These are phyloP conservation scores for Alloscopus bannaensis DNA, from an alignment of 2,888 invertebrate species.

Conservation along the genomic window DNA sequence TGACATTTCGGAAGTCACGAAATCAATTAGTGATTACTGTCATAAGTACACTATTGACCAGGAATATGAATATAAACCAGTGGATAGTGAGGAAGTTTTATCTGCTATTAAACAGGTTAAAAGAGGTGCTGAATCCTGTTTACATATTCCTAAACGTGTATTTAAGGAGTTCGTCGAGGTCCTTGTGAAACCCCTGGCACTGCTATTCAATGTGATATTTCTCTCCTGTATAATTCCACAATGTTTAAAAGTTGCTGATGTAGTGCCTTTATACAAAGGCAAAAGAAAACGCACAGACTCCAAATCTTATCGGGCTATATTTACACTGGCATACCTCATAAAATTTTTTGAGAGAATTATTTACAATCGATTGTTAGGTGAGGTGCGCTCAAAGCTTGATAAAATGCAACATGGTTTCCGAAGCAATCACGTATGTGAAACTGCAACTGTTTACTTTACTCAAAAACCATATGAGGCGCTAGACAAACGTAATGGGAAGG, in stretches of 20 bases:
- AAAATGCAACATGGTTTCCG: slow-evolving; percentile 6
- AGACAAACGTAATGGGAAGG: slow-evolving; percentile 9
- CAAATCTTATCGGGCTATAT: neutral
- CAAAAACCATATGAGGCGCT: slow-evolving; percentile 4
- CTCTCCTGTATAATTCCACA: too few relatives aligned
- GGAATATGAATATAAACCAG: too few relatives aligned
- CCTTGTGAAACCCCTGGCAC: too few relatives aligned
- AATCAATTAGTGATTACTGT: too few relatives aligned
- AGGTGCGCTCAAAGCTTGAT: neutral
- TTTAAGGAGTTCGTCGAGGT: too few relatives aligned
- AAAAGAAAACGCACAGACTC: neutral
- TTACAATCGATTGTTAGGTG: neutral
- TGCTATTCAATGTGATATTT: too few relatives aligned
- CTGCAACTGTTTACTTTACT: slow-evolving; percentile 1
- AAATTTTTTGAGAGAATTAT: neutral
- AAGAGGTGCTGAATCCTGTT: too few relatives aligned
- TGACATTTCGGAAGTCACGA: too few relatives aligned
- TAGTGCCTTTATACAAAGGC: neutral
- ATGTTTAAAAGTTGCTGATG: neutral
- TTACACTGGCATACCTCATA: neutral
- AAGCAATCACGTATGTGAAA: neutral
- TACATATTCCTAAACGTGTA: too few relatives aligned
- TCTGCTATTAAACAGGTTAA: too few relatives aligned
- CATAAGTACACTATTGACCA: too few relatives aligned
- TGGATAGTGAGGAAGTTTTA: too few relatives aligned